Evolutionary conservation across 2,888 invertebrate genomes (phyloP).

Genomic region (Hyalella azteca): DNA sequence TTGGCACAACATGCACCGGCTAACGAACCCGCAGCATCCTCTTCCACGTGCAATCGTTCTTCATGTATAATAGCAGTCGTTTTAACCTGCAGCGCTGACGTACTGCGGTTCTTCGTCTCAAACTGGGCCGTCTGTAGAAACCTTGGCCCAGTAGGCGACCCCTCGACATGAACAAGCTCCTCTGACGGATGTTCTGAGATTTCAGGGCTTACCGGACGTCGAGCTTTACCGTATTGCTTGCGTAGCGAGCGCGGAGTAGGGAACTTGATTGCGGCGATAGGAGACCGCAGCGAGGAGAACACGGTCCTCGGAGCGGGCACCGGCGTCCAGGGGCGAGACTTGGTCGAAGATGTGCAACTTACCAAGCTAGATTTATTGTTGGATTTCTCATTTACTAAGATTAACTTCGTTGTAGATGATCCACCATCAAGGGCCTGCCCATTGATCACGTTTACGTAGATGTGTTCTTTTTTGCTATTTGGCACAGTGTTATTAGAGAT

Average conservation of each 20-base stretch:
- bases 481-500: neutral
- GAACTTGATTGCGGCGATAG: neutral
- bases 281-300: constrained; percentile 2
- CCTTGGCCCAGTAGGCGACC: too few species aligned
- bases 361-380: neutral
- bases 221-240: neutral
- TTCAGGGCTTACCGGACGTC: neutral
- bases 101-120: too few species aligned
- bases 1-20: too few species aligned
- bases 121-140: too few species aligned
- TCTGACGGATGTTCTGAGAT: neutral
- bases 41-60: neutral
- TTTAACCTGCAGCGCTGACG: neutral
- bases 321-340: neutral
- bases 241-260: neutral
- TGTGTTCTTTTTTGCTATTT: neutral
- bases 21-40: neutral
- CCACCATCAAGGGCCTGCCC: too few species aligned
- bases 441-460: neutral
- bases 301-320: constrained; percentile 9
- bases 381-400: too few species aligned
- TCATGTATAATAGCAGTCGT: constrained; percentile 10
- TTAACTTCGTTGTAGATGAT: too few species aligned
- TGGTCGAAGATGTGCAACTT: neutral
- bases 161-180: too few species aligned